These are phyloP conservation scores for Myiozetetes cayanensis DNA, from an alignment of 2,113 vertebrate genomes.

Conservation along the genomic window DNA sequence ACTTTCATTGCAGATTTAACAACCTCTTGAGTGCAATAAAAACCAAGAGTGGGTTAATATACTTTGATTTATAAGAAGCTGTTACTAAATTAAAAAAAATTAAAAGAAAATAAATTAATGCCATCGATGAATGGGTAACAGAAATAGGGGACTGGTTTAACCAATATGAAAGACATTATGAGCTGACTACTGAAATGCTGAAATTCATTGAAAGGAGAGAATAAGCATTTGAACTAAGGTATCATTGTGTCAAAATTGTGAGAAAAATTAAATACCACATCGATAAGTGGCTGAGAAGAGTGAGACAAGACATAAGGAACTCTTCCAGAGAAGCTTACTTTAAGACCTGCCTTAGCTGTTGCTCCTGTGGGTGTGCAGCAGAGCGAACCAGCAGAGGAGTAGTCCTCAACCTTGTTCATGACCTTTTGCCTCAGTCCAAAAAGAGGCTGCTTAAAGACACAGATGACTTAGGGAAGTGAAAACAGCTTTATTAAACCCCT, in stretches of 20 bases:
- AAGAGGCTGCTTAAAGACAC: not conserved
- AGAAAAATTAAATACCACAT: not conserved
- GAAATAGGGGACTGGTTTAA: not conserved
- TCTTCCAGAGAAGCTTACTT: not conserved
- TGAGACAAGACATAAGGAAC: not conserved
- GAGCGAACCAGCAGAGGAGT: not conserved
- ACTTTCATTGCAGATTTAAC: not conserved
- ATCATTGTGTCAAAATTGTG: not conserved
- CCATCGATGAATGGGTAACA: not conserved
- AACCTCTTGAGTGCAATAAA: not conserved
- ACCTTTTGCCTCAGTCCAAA: not conserved
- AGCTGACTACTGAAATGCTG: not conserved
- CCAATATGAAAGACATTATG: not conserved
- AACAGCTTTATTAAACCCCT: not conserved
- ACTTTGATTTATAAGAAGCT: not conserved
- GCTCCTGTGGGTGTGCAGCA: not conserved
- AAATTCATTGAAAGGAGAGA: not conserved
- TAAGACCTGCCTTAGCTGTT: not conserved
- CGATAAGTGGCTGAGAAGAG: not conserved
- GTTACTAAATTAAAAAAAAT: not conserved
- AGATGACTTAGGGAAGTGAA: not conserved
- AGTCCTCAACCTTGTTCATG: not conserved
- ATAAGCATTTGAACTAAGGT: not conserved
- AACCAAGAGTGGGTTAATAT: not conserved
- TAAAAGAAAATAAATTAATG: not conserved